A percentile compares a stretch with the other conserved stretches of the same genome.
phyloP scores from a whole-genome alignment of 2,797 vertebrate species.

The Megaceryle alcyon region DNA sequence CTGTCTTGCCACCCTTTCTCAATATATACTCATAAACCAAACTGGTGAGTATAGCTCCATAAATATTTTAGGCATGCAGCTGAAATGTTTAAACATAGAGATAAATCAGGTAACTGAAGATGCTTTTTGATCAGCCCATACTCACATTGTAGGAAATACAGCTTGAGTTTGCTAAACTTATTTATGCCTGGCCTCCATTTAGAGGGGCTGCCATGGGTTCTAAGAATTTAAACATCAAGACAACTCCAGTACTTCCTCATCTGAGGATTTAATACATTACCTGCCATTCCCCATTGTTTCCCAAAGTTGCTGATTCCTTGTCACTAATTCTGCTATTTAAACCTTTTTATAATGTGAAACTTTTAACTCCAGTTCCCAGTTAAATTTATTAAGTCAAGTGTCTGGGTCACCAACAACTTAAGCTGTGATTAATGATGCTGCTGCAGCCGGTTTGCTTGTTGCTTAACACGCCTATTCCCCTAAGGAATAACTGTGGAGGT shows the following conservation, averaged over 20 bases:
- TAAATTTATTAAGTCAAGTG: background rate
- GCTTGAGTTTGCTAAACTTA: background rate
- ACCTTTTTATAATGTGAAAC: background rate
- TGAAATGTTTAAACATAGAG: background rate
- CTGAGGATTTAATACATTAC: background rate
- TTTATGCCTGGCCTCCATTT: background rate
- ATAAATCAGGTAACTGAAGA: slow-evolving; percentile 16
- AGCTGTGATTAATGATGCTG: background rate
- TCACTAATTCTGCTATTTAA: background rate
- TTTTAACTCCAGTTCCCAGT: background rate
- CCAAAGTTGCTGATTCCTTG: background rate
- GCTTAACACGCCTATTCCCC: background rate
- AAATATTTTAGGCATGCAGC: slow-evolving; percentile 35
- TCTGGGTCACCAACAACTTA: background rate
- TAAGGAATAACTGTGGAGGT: background rate
- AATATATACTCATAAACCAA: background rate
- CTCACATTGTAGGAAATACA: background rate
- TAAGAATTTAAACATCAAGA: background rate
- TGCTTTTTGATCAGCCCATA: background rate
- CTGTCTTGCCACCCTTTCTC: background rate
- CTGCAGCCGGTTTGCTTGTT: background rate
- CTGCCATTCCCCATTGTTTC: background rate
- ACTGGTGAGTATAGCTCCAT: background rate
- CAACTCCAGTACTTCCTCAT: background rate
- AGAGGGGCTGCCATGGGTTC: background rate